Evolutionary conservation across 2,888 invertebrate species (phyloP).

Genomic region (Calameuta filiformis): DNA sequence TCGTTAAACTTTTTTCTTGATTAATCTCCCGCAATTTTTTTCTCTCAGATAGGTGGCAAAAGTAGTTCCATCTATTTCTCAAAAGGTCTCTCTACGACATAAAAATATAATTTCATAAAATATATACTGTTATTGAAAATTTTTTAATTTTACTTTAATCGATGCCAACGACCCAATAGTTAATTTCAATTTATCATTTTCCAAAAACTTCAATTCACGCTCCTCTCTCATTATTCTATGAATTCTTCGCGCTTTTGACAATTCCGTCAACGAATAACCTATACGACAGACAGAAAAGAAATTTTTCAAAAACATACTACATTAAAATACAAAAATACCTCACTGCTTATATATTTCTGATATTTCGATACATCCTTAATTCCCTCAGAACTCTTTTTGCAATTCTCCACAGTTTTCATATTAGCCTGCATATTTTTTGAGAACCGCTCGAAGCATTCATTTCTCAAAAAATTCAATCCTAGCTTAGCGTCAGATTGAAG

Average conservation of each 20-base stretch:
- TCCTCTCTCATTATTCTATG: background rate
- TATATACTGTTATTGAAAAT: background rate
- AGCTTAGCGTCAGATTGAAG: background rate
- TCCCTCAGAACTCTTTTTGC: background rate
- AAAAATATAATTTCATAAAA: background rate
- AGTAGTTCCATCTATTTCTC: background rate
- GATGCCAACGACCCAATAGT: background rate
- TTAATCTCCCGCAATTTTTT: background rate
- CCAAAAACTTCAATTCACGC: background rate
- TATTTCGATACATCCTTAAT: background rate
- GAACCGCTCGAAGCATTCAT: background rate
- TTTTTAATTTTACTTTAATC: background rate
- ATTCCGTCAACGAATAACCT: slow-evolving; percentile 8
- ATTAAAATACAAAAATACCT: background rate
- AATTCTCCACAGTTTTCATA: background rate
- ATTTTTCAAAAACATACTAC: background rate
- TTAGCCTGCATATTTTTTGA: background rate
- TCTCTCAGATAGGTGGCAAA: background rate
- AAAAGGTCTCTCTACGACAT: background rate
- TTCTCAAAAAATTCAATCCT: background rate
- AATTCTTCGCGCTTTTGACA: slow-evolving; percentile 1
- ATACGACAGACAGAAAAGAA: background rate
- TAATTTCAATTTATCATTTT: background rate
- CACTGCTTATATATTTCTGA: background rate
- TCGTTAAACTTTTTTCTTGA: background rate